Evolutionary conservation across 1,140 invertebrate species (phyloP), one percentile per base, ranked within the genome.

Genomic region (Formica exsecta): DNA sequence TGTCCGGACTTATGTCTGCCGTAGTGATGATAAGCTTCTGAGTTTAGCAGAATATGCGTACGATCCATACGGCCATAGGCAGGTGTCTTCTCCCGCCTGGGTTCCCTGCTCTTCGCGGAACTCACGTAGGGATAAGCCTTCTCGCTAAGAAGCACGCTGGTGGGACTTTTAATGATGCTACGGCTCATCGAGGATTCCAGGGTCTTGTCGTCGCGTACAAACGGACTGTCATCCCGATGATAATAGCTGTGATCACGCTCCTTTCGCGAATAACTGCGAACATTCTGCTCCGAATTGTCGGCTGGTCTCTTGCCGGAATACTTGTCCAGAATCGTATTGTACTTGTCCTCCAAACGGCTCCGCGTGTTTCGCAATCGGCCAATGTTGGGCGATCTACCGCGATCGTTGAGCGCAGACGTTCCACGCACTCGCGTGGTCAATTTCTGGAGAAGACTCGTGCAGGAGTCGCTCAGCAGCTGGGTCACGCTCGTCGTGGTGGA

Each of bases 391-490:
- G 86, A 86, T 25, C 83, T 65, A 1, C 38, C 29, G 7, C 90
- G 89, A 11, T 94, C 93, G 70, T 61, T 85, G 0, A 93, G 90
- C 7, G 92, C 90, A 0, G 96, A 98, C 13, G 97, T 97, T 44
- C 97, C 97, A 44, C 97, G 96, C 4, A 96, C 96, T 48, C 95
- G 93, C 48, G 97, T 97, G 0, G 97, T 97, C 87, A 98, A 95
- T 65, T 97, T 95, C 90, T 98, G 97, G 76, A 98, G 96, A 38
- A 98, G 96, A 94, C 96, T 98, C 86, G 97, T 97, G 94, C 97
- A 98, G 83, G 97, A 98, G 91, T 98, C 98, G 70, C 96, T 97
- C 81, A 98, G 95, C 86, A 98, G 95, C 94, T 98, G 98, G 64
- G 97, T 97, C 76, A 98, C 97, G 95, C 97, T 98, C 19, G 97